Conservation (phyloP, 2,113 vertebrate genomes). For the Cyanocitta stelleri region DNA sequence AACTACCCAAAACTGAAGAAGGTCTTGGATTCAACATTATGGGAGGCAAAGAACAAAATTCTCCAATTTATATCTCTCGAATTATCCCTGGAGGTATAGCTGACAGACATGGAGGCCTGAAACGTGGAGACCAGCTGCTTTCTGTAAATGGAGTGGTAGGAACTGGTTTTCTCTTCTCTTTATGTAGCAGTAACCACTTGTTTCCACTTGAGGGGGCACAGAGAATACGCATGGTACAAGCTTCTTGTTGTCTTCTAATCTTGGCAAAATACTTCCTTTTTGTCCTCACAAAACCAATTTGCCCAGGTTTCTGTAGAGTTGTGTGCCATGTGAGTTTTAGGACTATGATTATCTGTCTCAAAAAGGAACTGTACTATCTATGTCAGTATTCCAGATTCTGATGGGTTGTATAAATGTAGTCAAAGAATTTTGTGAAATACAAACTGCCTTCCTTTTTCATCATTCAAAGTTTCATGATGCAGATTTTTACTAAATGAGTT, state of each 20-base stretch:
- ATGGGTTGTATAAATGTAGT: background rate
- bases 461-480: background rate
- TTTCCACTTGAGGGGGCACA: constrained; percentile 55
- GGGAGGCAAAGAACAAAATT: constrained; percentile 99
- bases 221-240: background rate
- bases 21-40: constrained; percentile 98
- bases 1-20: constrained; percentile 96
- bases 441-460: background rate
- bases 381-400: background rate
- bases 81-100: constrained; percentile 97
- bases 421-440: background rate
- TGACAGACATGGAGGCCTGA: constrained; percentile 92
- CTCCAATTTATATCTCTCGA: constrained; percentile 96
- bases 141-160: constrained; percentile 97
- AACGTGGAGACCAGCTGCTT: constrained; percentile 95
- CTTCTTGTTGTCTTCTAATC: rapidly evolving
- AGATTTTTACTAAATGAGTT: background rate
- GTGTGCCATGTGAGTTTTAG: background rate
- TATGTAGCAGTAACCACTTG: constrained; percentile 17
- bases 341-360: background rate
- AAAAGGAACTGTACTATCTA: background rate
- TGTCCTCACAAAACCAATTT: background rate
- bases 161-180: constrained; percentile 32
- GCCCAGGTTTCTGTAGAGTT: background rate
- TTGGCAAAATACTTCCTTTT: background rate